A percentile compares a stretch with the other conserved stretches of the same genome.
These are phyloP conservation scores for Herpetotheres cachinnans DNA, from an alignment of 2,113 vertebrate genomes.

Conservation along the genomic window DNA sequence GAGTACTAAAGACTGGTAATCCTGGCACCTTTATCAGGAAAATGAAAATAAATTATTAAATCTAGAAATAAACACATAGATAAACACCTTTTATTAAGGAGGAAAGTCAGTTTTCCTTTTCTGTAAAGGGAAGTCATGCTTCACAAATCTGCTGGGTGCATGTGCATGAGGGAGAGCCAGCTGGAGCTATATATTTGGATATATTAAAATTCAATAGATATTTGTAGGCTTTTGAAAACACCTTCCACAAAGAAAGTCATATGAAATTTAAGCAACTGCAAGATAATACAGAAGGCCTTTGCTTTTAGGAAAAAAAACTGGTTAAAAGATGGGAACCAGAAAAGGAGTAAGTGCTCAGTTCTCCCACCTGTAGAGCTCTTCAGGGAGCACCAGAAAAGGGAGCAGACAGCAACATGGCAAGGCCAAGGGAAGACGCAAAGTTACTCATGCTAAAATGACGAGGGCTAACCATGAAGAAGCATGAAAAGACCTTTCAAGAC, in stretches of 20 bases:
- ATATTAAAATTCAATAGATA: neutral
- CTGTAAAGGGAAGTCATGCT: neutral
- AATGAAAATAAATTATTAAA: neutral
- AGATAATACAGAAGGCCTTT: neutral
- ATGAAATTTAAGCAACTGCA: neutral
- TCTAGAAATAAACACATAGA: neutral
- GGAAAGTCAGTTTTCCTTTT: neutral
- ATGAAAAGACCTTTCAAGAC: neutral
- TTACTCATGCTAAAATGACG: too few species aligned
- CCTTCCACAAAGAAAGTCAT: neutral
- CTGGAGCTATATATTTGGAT: neutral
- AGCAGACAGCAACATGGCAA: neutral
- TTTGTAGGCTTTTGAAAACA: rapidly evolving
- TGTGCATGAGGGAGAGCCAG: neutral
- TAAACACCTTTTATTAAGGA: neutral
- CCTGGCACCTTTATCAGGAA: neutral
- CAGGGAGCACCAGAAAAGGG: neutral
- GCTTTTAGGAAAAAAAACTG: neutral
- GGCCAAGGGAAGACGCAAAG: neutral
- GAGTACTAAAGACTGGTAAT: neutral
- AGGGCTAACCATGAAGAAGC: neutral
- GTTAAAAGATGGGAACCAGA: neutral
- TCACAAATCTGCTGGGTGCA: rapidly evolving
- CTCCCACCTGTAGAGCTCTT: neutral
- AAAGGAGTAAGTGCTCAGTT: rapidly evolving